These are phyloP conservation scores for Pseudotriccus pelzelni DNA, from an alignment of 2,797 vertebrate genomes.

Conservation along the genomic window DNA sequence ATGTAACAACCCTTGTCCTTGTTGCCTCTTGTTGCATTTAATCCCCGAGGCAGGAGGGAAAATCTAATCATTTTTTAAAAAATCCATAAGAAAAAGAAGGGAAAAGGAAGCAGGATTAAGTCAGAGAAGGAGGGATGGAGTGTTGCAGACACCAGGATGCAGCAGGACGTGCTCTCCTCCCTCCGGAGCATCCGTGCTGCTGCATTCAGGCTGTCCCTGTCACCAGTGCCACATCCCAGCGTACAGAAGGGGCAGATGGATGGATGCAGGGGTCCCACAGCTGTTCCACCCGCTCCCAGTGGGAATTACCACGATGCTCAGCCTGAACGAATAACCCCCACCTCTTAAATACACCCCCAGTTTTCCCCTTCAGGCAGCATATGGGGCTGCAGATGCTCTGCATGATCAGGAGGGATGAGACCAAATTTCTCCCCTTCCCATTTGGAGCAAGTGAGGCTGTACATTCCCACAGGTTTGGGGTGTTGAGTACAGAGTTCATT, in stretches of 20 bases:
- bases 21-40: neutral
- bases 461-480: fast-evolving
- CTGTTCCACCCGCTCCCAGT: neutral
- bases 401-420: neutral
- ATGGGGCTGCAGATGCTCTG: neutral
- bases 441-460: fast-evolving
- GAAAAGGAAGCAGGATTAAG: neutral
- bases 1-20: neutral
- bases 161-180: neutral
- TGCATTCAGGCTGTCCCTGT: neutral
- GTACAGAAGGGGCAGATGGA: neutral
- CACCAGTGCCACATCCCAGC: neutral
- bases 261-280: neutral
- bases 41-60: neutral
- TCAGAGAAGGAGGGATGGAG: neutral
- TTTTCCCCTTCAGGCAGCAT: neutral
- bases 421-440: fast-evolving
- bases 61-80: fast-evolving
- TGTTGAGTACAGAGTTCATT: neutral
- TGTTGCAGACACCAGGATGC: neutral
- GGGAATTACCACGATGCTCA: neutral
- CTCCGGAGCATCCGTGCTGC: neutral
- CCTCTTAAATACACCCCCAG: fast-evolving
- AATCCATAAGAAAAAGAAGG: neutral
- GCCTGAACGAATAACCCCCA: neutral